Percentiles rank a stretch among this genome's conserved stretches.
phyloP scores from a whole-genome alignment of 2,113 vertebrate genomes.

The Ophthalmolycus amberensis region DNA sequence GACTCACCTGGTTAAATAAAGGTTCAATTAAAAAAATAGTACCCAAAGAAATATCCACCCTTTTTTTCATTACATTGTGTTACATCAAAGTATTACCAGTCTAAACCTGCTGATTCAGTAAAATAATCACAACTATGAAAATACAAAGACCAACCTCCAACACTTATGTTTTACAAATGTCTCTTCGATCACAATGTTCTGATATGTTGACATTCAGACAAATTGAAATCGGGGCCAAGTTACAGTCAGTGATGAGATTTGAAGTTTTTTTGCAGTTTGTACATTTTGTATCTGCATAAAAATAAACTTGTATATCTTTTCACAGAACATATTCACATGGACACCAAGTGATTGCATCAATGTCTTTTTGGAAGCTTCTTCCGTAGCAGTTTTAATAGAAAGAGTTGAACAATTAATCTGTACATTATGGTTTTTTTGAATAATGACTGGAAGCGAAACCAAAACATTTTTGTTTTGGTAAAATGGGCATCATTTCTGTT shows the following conservation, averaged over 20 bases:
- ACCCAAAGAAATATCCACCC: not conserved
- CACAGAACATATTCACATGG: not conserved
- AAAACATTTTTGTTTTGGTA: not conserved
- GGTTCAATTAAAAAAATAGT: too few relatives aligned
- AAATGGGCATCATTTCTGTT: not conserved
- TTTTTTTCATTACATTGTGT: not conserved
- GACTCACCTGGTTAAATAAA: too few relatives aligned
- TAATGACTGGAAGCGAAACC: not conserved
- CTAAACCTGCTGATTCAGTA: not conserved
- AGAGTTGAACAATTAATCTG: not conserved
- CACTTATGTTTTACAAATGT: not conserved
- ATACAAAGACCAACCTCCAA: not conserved
- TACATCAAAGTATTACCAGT: not conserved
- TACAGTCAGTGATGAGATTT: not conserved
- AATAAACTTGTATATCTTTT: not conserved
- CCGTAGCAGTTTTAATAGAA: not conserved
- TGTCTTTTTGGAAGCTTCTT: not conserved
- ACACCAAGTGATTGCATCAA: not conserved
- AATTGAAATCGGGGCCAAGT: not conserved
- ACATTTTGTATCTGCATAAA: not conserved
- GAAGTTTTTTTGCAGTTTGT: not conserved
- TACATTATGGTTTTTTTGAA: not conserved
- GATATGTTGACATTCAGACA: not conserved
- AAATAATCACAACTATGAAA: not conserved
- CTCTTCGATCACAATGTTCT: not conserved